Percentiles rank a stretch among this genome's conserved stretches.
Evolutionary conservation across 2,113 vertebrate species (phyloP).

Genomic region (Noturus placidus): DNA sequence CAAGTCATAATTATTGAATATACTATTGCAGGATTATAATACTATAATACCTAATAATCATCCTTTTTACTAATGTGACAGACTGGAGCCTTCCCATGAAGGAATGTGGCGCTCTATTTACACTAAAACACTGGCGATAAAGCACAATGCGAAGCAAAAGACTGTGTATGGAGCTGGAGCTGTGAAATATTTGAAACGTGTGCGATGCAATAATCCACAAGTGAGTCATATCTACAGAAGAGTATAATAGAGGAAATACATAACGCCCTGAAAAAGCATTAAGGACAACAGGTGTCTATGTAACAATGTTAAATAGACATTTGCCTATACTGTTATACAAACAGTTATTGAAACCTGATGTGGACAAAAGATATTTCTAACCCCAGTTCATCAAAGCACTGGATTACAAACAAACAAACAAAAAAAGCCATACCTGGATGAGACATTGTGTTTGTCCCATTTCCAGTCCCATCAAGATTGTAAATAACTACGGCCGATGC

Average conservation of each 20-base stretch:
- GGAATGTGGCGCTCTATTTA: constrained; percentile 9
- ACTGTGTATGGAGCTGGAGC: neutral
- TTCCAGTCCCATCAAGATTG: constrained; percentile 70
- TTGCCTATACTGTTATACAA: neutral
- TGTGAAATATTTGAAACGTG: neutral
- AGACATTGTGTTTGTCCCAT: constrained; percentile 70
- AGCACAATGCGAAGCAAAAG: neutral
- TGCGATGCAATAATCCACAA: neutral
- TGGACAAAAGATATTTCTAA: neutral
- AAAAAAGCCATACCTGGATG: constrained; percentile 46
- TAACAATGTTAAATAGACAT: neutral
- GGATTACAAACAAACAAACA: neutral
- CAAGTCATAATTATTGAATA: neutral
- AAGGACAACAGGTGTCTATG: neutral
- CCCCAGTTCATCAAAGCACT: neutral
- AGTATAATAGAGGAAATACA: neutral
- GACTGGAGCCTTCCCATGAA: neutral
- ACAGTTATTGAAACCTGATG: neutral
- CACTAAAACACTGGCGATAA: neutral
- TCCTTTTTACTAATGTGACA: neutral
- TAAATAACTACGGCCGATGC: constrained; percentile 84
- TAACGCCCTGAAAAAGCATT: neutral
- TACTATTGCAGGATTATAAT: neutral
- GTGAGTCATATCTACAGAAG: neutral
- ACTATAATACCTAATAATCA: neutral